A percentile compares a stretch with the other conserved stretches of the same genome.
These are phyloP conservation scores for Petrolisthes cinctipes DNA, from an alignment of 2,888 invertebrate genomes.

Conservation along the genomic window DNA sequence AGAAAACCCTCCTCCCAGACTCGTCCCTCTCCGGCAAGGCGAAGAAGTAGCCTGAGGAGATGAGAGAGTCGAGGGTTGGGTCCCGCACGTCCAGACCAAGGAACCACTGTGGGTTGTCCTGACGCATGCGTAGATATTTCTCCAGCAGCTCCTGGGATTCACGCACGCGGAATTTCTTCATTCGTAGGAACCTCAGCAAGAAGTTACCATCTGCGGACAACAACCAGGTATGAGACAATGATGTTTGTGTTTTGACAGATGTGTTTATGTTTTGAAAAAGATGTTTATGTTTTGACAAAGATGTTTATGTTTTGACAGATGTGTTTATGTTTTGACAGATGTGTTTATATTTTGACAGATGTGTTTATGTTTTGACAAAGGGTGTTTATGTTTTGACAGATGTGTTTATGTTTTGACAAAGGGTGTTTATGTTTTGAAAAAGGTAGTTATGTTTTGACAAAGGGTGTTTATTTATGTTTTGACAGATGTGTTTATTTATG, in stretches of 20 bases:
- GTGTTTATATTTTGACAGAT: too few species aligned
- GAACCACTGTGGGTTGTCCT: conserved; percentile 83
- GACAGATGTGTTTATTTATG: too few species aligned
- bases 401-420: too few species aligned
- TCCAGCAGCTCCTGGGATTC: conserved; percentile 84
- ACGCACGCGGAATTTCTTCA: conserved; percentile 83
- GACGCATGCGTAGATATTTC: conserved; percentile 81
- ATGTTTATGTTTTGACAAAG: background rate
- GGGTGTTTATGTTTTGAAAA: too few species aligned
- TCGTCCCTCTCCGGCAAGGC: conserved; percentile 83
- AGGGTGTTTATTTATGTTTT: too few species aligned
- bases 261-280: background rate
- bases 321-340: too few species aligned
- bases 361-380: too few species aligned
- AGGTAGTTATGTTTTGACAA: too few species aligned
- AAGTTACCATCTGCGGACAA: conserved; percentile 76
- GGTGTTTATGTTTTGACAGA: too few species aligned
- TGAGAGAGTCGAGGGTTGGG: conserved; percentile 79
- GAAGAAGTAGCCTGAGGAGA: conserved; percentile 82
- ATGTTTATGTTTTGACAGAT: too few species aligned
- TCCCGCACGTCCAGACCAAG: conserved; percentile 80
- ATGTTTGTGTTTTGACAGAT: background rate
- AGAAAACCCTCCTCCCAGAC: conserved; percentile 80
- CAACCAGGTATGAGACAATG: background rate
- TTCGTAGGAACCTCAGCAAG: conserved; percentile 82